phyloP scores from a whole-genome alignment of 2,888 invertebrate genomes.

The Cepaea hortensis region DNA sequence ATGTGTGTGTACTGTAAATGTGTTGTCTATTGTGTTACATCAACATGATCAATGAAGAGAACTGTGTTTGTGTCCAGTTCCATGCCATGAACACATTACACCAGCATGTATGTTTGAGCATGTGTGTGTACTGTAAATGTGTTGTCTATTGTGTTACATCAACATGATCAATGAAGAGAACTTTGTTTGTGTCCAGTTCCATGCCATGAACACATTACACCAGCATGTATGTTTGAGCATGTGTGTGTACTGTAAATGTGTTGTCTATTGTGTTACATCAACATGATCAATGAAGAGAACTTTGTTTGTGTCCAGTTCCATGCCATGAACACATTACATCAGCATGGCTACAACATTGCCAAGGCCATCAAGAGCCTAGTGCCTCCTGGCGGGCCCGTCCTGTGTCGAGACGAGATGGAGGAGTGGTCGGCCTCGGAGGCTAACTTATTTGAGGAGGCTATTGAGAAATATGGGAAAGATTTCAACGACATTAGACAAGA shows the following conservation, averaged over 20 bases:
- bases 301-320: constrained; percentile 85
- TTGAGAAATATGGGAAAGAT: constrained; percentile 93
- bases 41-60: too few relatives aligned
- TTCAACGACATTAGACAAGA: constrained; percentile 98
- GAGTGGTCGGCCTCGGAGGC: constrained; percentile 99
- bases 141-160: too few relatives aligned
- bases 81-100: constrained; percentile 96
- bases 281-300: too few relatives aligned
- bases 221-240: too few relatives aligned
- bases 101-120: too few relatives aligned
- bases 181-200: constrained; percentile 83
- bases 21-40: too few relatives aligned
- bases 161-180: too few relatives aligned
- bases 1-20: too few relatives aligned
- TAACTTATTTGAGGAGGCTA: constrained; percentile 98
- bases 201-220: constrained; percentile 94
- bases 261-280: too few relatives aligned
- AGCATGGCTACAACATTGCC: constrained; percentile 93
- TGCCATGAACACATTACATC: constrained; percentile 97
- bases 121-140: too few relatives aligned
- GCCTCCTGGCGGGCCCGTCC: constrained; percentile 94
- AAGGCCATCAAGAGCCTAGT: constrained; percentile 93
- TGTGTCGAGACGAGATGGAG: constrained; percentile 97
- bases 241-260: too few relatives aligned
- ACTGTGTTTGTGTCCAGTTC: constrained; percentile 81